These are phyloP conservation scores for Apantesis nais DNA, from an alignment of 2,888 invertebrate genomes.

Conservation along the genomic window DNA sequence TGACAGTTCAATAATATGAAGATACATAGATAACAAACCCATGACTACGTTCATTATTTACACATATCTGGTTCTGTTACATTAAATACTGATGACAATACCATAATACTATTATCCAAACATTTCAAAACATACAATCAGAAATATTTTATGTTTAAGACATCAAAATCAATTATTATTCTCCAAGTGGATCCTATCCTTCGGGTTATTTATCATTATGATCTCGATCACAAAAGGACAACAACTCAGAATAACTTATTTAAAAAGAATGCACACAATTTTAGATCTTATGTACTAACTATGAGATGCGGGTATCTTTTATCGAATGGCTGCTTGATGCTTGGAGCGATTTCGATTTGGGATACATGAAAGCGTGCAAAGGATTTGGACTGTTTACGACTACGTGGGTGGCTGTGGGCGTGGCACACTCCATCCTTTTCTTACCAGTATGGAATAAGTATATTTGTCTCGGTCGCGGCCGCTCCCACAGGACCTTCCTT, in stretches of 20 bases:
- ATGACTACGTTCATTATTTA: neutral
- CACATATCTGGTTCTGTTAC: neutral
- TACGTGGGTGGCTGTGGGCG: conserved; percentile 85
- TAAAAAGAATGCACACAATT: conserved; percentile 61
- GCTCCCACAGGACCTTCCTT: conserved; percentile 84
- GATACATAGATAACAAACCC: neutral
- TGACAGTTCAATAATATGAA: neutral
- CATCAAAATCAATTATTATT: conserved; percentile 85
- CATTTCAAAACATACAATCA: conserved; percentile 61
- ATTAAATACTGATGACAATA: neutral
- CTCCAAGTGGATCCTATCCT: conserved; percentile 78
- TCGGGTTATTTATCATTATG: conserved; percentile 84
- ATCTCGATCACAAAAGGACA: conserved; percentile 82
- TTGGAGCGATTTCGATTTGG: conserved; percentile 83
- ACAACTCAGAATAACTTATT: conserved; percentile 81
- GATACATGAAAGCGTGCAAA: conserved; percentile 85
- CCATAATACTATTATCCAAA: conserved; percentile 29
- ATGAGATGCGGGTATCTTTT: conserved; percentile 60
- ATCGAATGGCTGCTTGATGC: conserved; percentile 60
- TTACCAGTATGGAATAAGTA: conserved; percentile 46
- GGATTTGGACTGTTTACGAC: conserved; percentile 85
- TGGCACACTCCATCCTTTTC: conserved; percentile 70
- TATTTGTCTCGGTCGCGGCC: conserved; percentile 70
- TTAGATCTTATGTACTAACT: conserved; percentile 58
- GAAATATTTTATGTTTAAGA: conserved; percentile 79